phyloP scores from a whole-genome alignment of 1,140 invertebrate species.

The Diabrotica undecimpunctata region DNA sequence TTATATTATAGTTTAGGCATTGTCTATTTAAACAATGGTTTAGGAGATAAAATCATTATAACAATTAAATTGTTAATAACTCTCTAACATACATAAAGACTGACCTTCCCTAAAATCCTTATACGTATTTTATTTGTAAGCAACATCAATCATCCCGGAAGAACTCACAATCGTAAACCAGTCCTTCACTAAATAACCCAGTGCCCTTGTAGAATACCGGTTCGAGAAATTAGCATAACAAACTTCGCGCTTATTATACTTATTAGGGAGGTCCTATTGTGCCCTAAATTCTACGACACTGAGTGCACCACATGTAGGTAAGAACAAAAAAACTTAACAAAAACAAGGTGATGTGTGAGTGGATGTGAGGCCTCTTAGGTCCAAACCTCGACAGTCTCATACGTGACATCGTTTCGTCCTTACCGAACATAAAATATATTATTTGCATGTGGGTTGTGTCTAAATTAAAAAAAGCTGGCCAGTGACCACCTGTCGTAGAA shows the following conservation, averaged over 20 bases:
- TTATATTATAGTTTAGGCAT: too few relatives aligned
- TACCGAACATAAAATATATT: background rate
- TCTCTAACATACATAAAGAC: too few relatives aligned
- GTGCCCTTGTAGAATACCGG: background rate
- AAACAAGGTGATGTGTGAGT: conserved; percentile 14
- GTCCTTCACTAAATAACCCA: background rate
- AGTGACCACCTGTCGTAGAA: too few relatives aligned
- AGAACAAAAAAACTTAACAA: conserved; percentile 17
- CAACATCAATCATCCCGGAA: background rate
- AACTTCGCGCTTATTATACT: conserved; percentile 4
- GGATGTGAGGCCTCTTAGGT: conserved; percentile 5
- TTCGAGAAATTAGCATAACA: conserved; percentile 1
- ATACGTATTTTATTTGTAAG: too few relatives aligned
- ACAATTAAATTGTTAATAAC: too few relatives aligned
- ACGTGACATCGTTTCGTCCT: conserved; percentile 6
- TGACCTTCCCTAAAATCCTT: too few relatives aligned
- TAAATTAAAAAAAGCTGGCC: too few relatives aligned
- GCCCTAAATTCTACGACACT: conserved; percentile 9
- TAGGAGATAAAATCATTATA: too few relatives aligned
- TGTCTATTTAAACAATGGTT: too few relatives aligned
- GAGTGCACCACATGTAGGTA: conserved; percentile 12
- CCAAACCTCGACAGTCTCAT: conserved; percentile 11
- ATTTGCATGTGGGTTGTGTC: background rate
- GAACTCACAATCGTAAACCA: background rate
- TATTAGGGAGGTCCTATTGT: conserved; percentile 11